Percentiles rank a stretch among this genome's conserved stretches.
These are phyloP conservation scores for Syndactyla subalaris DNA, from an alignment of 2,797 vertebrate species.

Conservation along the genomic window DNA sequence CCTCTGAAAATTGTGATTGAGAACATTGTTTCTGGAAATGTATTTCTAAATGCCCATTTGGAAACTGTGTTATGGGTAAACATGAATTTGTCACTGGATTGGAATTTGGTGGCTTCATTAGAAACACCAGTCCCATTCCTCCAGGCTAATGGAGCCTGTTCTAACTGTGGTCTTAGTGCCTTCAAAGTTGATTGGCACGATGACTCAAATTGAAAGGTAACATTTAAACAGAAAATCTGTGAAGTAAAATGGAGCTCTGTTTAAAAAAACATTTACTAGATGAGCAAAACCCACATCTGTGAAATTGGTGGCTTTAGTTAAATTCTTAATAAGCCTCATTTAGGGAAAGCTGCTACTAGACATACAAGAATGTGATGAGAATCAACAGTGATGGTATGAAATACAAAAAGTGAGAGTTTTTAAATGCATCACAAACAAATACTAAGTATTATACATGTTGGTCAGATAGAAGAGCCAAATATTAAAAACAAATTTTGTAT, in stretches of 20 bases:
- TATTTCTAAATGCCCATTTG: background rate
- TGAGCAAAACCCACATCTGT: background rate
- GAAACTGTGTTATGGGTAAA: slow-evolving; percentile 12
- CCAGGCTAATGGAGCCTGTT: background rate
- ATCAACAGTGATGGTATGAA: background rate
- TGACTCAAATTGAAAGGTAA: background rate
- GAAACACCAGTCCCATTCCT: background rate
- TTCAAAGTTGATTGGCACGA: background rate
- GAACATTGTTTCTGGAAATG: background rate
- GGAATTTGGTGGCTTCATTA: slow-evolving; percentile 52
- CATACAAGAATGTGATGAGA: background rate
- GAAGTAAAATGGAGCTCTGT: background rate
- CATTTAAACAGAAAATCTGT: slow-evolving; percentile 5
- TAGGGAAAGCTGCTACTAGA: background rate
- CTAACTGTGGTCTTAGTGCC: background rate
- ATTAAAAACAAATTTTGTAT: background rate
- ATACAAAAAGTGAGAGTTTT: background rate
- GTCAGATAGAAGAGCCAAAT: background rate
- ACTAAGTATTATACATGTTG: background rate
- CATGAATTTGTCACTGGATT: background rate
- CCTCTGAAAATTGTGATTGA: background rate
- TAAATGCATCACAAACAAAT: background rate
- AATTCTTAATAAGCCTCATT: background rate
- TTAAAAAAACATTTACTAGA: background rate
- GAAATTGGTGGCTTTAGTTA: background rate